Conservation (phyloP, 2,797 vertebrate genomes). For the Gorsachius magnificus region DNA sequence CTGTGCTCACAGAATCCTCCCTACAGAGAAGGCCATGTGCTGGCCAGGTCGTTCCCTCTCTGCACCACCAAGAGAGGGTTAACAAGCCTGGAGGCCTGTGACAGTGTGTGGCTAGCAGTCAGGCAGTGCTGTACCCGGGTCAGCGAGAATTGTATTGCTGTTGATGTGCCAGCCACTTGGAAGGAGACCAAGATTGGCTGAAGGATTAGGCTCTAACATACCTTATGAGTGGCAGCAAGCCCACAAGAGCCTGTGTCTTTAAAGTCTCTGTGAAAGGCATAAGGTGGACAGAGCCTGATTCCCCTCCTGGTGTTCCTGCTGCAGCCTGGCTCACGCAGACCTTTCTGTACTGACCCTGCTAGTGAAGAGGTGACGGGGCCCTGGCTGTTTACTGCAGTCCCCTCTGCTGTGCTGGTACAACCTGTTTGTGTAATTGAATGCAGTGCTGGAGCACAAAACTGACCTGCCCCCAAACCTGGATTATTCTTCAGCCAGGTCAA, state of each 20-base stretch:
- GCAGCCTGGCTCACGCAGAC: background rate
- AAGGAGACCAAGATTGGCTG: background rate
- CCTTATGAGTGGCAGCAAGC: background rate
- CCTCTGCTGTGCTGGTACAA: background rate
- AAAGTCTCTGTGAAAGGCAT: background rate
- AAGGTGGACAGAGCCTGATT: background rate
- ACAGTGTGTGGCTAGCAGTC: background rate
- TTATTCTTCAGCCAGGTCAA: background rate
- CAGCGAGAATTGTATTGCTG: background rate
- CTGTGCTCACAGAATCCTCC: background rate
- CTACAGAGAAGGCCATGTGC: background rate
- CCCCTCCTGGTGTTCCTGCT: background rate
- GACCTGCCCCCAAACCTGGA: background rate
- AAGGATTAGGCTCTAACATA: background rate
- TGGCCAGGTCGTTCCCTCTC: background rate
- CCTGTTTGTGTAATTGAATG: background rate
- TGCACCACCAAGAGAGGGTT: background rate
- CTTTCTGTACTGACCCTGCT: background rate
- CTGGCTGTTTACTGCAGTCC: background rate
- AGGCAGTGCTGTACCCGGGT: background rate
- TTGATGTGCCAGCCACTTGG: background rate
- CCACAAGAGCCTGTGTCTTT: background rate
- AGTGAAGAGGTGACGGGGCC: background rate
- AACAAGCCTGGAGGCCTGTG: background rate
- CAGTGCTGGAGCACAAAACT: background rate